A percentile compares a stretch with the other conserved stretches of the same genome.
Evolutionary conservation across 2,888 invertebrate genomes (phyloP).

Genomic region (Xestia rhomboidea): DNA sequence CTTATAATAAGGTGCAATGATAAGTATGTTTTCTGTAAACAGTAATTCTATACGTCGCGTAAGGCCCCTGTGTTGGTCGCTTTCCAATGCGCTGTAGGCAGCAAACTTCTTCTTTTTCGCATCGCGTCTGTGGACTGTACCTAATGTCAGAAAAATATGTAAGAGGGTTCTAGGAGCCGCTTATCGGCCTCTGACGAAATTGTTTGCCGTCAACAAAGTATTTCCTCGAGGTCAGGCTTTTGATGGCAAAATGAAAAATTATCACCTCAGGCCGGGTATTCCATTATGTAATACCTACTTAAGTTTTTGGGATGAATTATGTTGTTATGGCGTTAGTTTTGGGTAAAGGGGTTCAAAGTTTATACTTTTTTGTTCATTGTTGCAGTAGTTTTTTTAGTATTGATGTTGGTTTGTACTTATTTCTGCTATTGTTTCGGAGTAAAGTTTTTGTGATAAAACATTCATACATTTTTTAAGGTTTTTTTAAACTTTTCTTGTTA

Average conservation of each 20-base stretch:
- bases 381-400: not conserved
- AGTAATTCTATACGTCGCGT: not conserved
- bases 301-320: conserved; percentile 21
- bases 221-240: conserved; percentile 53
- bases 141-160: conserved; percentile 48
- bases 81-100: not conserved
- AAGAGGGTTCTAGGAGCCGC: conserved; percentile 30
- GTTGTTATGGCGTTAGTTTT: conserved; percentile 4
- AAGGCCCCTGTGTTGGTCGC: not conserved
- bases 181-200: conserved; percentile 62
- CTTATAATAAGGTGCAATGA: not conserved
- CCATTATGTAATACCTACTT: conserved; percentile 22
- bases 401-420: not conserved
- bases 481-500: no score
- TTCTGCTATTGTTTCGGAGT: not conserved
- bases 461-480: not conserved
- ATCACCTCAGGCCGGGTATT: conserved; percentile 32
- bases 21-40: not conserved
- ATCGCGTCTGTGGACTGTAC: not conserved
- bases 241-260: conserved; percentile 62
- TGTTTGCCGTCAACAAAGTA: conserved; percentile 62
- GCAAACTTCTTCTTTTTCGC: not conserved
- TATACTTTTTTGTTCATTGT: not conserved
- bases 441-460: not conserved
- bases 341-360: not conserved